These are phyloP conservation scores for Acronicta psi DNA, from an alignment of 2,888 invertebrate species.

Conservation along the genomic window DNA sequence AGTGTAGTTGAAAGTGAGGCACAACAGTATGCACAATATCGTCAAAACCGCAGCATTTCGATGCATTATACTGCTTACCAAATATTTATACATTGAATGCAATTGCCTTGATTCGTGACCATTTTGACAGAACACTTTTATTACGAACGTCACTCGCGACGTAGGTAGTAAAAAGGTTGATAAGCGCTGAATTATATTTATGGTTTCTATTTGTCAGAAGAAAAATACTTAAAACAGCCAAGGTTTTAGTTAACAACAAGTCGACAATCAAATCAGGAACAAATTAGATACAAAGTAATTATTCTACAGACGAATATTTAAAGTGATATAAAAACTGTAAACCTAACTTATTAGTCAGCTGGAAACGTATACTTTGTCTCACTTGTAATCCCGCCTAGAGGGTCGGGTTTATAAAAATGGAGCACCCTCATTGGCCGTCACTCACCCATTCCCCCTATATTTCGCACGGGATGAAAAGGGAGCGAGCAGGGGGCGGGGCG, in stretches of 20 bases:
- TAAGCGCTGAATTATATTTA: not conserved
- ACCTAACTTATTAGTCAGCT: slow-evolving; percentile 20
- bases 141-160: not conserved
- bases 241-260: not conserved
- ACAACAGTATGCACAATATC: slow-evolving; percentile 69
- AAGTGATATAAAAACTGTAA: too few relatives aligned
- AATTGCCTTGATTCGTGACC: slow-evolving; percentile 9
- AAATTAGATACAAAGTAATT: too few relatives aligned
- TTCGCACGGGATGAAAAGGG: slow-evolving; percentile 64
- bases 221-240: too few relatives aligned
- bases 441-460: slow-evolving; percentile 66
- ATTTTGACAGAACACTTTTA: slow-evolving; percentile 8
- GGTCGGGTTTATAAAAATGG: slow-evolving; percentile 60
- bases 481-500: slow-evolving; percentile 68
- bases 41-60: slow-evolving; percentile 66
- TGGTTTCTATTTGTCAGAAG: not conserved
- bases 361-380: slow-evolving; percentile 36
- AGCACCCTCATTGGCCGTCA: slow-evolving; percentile 67
- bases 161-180: slow-evolving; percentile 11
- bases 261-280: too few relatives aligned
- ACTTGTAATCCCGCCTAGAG: slow-evolving; percentile 66
- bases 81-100: slow-evolving; percentile 48
- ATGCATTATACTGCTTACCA: slow-evolving; percentile 63
- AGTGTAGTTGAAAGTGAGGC: slow-evolving; percentile 76
- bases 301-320: too few relatives aligned